A percentile compares a stretch with the other conserved stretches of the same genome.
Evolutionary conservation across 2,888 invertebrate genomes (phyloP).

Genomic region (Cerceris rybyensis): DNA sequence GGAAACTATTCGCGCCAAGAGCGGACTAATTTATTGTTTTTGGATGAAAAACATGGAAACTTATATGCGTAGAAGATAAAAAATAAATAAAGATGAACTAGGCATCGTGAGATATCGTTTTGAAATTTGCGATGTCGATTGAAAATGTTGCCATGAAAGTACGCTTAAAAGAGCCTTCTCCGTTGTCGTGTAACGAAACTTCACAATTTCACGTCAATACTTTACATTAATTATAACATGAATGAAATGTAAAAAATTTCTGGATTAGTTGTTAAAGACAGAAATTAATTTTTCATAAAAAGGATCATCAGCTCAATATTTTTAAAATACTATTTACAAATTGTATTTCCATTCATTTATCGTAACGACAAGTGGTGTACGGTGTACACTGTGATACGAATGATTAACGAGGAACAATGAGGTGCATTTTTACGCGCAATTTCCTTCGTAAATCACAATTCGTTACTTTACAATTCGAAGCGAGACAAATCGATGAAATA

Average conservation of each 20-base stretch:
- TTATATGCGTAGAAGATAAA: not conserved
- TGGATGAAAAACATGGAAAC: slow-evolving; percentile 4
- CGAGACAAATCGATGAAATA: slow-evolving; percentile 38
- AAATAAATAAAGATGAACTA: not conserved
- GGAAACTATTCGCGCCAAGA: slow-evolving; percentile 36
- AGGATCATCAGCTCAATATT: too few species aligned
- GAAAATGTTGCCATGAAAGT: too few species aligned
- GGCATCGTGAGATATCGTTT: too few species aligned
- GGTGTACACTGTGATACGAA: slow-evolving; percentile 54
- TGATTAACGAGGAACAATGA: slow-evolving; percentile 7
- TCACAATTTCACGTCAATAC: too few species aligned
- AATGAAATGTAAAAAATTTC: not conserved
- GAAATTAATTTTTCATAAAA: too few species aligned
- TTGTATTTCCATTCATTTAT: slow-evolving; percentile 31
- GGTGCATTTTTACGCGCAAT: not conserved
- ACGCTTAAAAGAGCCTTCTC: too few species aligned
- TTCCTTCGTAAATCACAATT: not conserved
- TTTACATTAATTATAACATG: too few species aligned
- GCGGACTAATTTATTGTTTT: slow-evolving; percentile 70
- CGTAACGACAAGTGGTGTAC: slow-evolving; percentile 46
- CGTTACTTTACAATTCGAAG: slow-evolving; percentile 2
- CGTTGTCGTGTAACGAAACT: too few species aligned
- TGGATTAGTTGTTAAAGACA: not conserved
- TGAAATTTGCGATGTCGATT: too few species aligned
- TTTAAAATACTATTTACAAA: too few species aligned